These are phyloP conservation scores for Embidobia sp. DNA, from an alignment of 2,888 invertebrate genomes.

Conservation along the genomic window DNA sequence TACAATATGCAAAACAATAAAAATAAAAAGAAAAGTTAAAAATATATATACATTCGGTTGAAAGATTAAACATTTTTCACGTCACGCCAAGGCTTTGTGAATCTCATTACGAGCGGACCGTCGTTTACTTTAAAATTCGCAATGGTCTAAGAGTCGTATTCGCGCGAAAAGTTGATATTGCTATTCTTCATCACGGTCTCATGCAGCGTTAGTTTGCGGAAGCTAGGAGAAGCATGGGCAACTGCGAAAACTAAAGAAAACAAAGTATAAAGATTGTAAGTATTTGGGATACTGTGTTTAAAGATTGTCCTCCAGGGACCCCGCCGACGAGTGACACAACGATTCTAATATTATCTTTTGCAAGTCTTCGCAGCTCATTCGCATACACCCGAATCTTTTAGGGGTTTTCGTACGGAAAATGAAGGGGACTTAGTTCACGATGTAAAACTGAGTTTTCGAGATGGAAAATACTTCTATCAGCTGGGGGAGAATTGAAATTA, in stretches of 20 bases:
- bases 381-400: slow-evolving; percentile 15
- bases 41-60: not conserved
- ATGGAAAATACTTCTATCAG: slow-evolving; percentile 20
- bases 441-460: slow-evolving; percentile 29
- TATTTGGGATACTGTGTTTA: slow-evolving; percentile 46
- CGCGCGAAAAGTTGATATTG: slow-evolving; percentile 42
- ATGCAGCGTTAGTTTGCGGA: slow-evolving; percentile 30
- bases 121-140: slow-evolving; percentile 27
- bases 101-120: slow-evolving; percentile 26
- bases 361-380: slow-evolving; percentile 48
- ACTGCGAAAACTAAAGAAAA: slow-evolving; percentile 37
- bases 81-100: slow-evolving; percentile 7
- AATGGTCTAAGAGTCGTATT: slow-evolving; percentile 12
- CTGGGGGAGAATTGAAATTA: slow-evolving; percentile 9
- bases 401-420: slow-evolving; percentile 8
- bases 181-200: slow-evolving; percentile 27
- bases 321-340: slow-evolving; percentile 38
- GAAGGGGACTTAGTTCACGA: slow-evolving; percentile 27
- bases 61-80: slow-evolving; percentile 17
- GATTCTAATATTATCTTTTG: slow-evolving; percentile 55
- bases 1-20: not conserved
- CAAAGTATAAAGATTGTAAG: slow-evolving; percentile 45
- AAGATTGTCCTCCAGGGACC: slow-evolving; percentile 39
- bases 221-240: slow-evolving; percentile 40
- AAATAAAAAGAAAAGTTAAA: not conserved